Percentiles rank a stretch among this genome's conserved stretches.
These are phyloP conservation scores for Prunella himalayana DNA, from an alignment of 2,113 vertebrate genomes.

Conservation along the genomic window DNA sequence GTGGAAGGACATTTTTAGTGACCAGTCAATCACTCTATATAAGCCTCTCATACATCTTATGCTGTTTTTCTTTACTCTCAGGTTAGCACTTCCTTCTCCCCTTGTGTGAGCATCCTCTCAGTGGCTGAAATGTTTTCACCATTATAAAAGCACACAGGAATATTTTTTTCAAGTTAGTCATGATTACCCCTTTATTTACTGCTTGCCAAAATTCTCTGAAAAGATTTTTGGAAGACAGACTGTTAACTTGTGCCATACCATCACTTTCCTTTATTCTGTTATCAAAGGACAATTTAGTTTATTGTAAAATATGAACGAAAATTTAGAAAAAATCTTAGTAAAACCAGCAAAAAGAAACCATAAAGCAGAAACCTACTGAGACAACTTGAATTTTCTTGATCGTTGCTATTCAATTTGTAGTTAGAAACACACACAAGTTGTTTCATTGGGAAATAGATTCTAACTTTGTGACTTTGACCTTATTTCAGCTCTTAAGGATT, in stretches of 20 bases:
- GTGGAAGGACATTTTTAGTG: not conserved
- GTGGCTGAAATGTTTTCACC: not conserved
- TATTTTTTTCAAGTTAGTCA: not conserved
- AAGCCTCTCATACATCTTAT: not conserved
- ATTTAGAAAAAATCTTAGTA: fast-evolving
- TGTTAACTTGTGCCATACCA: not conserved
- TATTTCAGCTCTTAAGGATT: not conserved
- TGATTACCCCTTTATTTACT: not conserved
- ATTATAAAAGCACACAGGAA: not conserved
- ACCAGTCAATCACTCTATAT: not conserved
- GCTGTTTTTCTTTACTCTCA: not conserved
- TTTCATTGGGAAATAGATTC: not conserved
- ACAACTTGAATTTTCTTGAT: not conserved
- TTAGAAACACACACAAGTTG: not conserved
- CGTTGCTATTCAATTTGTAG: not conserved
- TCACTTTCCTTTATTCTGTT: not conserved
- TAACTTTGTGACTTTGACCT: not conserved
- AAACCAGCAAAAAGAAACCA: not conserved
- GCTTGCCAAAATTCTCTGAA: not conserved
- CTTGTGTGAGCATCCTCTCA: not conserved
- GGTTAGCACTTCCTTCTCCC: not conserved
- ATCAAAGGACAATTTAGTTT: not conserved
- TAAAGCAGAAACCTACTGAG: not conserved
- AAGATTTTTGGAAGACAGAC: not conserved
- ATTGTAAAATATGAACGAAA: not conserved